Evolutionary conservation across 2,113 vertebrate genomes (phyloP).

Genomic region (Syngnathoides biaculeatus): DNA sequence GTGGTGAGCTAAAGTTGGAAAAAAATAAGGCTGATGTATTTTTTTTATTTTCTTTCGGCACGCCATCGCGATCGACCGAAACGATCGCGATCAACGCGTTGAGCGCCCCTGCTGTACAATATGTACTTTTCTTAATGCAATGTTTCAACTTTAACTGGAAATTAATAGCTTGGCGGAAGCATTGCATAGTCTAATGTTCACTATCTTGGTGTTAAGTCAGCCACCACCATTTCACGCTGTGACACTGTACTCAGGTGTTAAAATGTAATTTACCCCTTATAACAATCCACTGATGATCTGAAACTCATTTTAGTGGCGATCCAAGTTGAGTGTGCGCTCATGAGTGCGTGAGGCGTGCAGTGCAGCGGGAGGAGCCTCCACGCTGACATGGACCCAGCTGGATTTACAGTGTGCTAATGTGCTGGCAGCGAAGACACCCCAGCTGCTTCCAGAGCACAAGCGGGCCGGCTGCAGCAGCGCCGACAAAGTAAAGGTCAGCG

Average conservation of each 20-base stretch:
- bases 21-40: no score
- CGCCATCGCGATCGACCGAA: no score
- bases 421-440: constrained; percentile 51
- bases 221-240: no score
- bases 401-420: constrained; percentile 44
- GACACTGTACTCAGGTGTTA: background rate
- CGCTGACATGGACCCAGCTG: constrained; percentile 47
- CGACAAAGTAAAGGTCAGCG: constrained; percentile 53
- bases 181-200: no score
- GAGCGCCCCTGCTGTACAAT: no score
- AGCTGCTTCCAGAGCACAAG: constrained; percentile 52
- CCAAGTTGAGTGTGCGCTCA: constrained; percentile 23
- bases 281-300: background rate
- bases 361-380: constrained; percentile 36
- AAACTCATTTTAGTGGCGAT: constrained; percentile 20
- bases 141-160: background rate
- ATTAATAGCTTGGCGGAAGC: background rate
- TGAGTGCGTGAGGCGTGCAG: constrained; percentile 26
- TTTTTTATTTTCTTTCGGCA: no score
- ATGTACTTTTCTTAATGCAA: no score
- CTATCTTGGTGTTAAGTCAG: no score
- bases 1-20: no score
- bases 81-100: no score
- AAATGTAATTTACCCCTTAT: background rate
- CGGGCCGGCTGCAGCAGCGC: constrained; percentile 39